Evolutionary conservation across 1,140 invertebrate species (phyloP).

Genomic region (Diploscapter pachys): DNA sequence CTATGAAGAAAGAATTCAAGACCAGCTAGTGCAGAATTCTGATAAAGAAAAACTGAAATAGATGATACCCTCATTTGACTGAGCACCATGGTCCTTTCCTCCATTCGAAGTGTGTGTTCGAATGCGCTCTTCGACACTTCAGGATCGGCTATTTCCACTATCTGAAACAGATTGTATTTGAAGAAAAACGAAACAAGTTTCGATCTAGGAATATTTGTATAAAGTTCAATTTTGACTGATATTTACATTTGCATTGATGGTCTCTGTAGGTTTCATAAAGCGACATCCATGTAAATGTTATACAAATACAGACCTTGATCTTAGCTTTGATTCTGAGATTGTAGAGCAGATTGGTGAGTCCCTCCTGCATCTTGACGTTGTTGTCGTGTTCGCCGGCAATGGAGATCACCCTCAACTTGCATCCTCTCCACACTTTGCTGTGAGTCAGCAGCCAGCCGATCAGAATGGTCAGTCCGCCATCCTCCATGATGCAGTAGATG

Average conservation of each 20-base stretch:
- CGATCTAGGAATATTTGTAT: too few species aligned
- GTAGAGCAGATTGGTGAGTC: constrained; percentile 93
- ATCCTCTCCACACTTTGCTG: constrained; percentile 87
- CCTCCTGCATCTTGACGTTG: constrained; percentile 98
- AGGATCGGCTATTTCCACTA: constrained; percentile 67
- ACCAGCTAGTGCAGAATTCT: constrained; percentile 40
- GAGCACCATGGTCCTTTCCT: constrained; percentile 95
- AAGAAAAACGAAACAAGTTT: neutral
- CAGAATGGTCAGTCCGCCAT: constrained; percentile 92
- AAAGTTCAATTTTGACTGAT: too few species aligned
- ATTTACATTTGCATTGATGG: too few species aligned
- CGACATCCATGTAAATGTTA: constrained; percentile 8
- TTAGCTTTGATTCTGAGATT: constrained; percentile 96
- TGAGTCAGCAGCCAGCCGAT: constrained; percentile 93
- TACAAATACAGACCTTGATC: constrained; percentile 48
- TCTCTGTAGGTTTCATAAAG: neutral
- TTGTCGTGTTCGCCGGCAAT: constrained; percentile 98
- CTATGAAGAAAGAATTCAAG: too few species aligned
- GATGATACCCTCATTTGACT: constrained; percentile 35
- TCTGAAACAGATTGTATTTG: constrained; percentile 12
- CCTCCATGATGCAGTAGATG: constrained; percentile 77
- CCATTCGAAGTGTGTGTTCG: constrained; percentile 96
- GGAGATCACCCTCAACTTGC: constrained; percentile 95
- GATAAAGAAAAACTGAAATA: constrained; percentile 62
- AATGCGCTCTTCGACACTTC: constrained; percentile 98